These are phyloP conservation scores for Hypsopygia costalis DNA, from an alignment of 2,888 invertebrate genomes.

Conservation along the genomic window DNA sequence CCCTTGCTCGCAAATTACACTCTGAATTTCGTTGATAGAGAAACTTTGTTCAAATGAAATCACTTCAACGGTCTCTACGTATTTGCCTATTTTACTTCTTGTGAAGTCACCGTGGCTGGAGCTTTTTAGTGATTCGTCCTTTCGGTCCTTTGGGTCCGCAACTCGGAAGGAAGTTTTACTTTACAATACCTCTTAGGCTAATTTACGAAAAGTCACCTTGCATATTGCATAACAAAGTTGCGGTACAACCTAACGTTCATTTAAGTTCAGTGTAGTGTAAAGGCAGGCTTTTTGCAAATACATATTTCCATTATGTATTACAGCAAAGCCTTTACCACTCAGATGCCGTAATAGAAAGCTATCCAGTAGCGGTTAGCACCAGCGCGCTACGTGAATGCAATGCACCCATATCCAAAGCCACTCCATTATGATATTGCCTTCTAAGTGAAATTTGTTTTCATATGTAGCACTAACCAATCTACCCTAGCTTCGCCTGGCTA, in stretches of 20 bases:
- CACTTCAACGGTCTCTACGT: conserved; percentile 60
- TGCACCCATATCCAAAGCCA: conserved; percentile 54
- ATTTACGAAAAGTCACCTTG: conserved; percentile 3
- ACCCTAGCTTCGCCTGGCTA: too few relatives aligned
- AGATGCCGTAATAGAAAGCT: conserved; percentile 45
- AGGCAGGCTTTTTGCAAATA: not conserved
- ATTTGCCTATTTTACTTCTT: conserved; percentile 58
- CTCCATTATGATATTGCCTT: conserved; percentile 77
- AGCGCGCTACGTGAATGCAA: conserved; percentile 49
- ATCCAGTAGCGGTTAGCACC: conserved; percentile 50
- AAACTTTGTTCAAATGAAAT: conserved; percentile 73
- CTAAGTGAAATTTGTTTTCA: conserved; percentile 72
- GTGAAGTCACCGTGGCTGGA: conserved; percentile 41
- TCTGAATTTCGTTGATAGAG: conserved; percentile 72
- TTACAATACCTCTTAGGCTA: conserved; percentile 12
- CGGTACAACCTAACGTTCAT: too few relatives aligned
- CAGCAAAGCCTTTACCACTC: conserved; percentile 32
- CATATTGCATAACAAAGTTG: not conserved
- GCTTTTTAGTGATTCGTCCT: conserved; percentile 34
- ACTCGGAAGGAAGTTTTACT: conserved; percentile 28
- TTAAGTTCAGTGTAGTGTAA: too few relatives aligned
- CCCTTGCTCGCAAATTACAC: conserved; percentile 71
- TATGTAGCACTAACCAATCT: conserved; percentile 39
- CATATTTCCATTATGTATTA: conserved; percentile 19
- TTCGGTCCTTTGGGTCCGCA: conserved; percentile 14